A percentile compares a stretch with the other conserved stretches of the same genome.
phyloP scores from a whole-genome alignment of 2,888 invertebrate species.

The Acanthosepion pharaonis region DNA sequence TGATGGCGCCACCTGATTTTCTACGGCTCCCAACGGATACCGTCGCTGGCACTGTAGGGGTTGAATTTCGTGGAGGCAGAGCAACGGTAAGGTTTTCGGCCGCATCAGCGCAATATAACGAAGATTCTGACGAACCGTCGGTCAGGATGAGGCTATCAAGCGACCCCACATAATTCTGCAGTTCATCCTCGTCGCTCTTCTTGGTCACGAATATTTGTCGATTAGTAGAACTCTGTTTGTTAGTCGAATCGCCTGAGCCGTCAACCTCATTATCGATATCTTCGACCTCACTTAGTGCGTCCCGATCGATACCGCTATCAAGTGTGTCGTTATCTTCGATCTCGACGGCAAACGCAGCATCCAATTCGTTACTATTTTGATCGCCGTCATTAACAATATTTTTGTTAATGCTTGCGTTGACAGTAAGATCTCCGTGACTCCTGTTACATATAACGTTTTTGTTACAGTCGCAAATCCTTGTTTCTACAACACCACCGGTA shows the following conservation, averaged over 20 bases:
- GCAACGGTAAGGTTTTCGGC: background rate
- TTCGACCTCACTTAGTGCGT: background rate
- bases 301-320: background rate
- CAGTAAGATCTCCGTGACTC: background rate
- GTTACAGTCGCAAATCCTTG: background rate
- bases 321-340: background rate
- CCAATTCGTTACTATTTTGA: background rate
- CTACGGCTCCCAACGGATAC: background rate
- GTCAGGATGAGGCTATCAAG: background rate
- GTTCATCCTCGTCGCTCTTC: background rate
- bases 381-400: background rate
- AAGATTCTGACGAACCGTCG: background rate
- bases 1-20: background rate
- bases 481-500: background rate
- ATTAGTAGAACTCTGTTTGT: background rate
- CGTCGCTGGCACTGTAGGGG: background rate
- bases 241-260: background rate
- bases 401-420: background rate
- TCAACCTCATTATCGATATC: background rate
- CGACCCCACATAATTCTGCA: background rate
- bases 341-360: background rate
- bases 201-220: background rate
- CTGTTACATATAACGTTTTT: background rate
- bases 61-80: background rate
- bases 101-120: background rate